Percentiles rank a stretch among this genome's conserved stretches.
Evolutionary conservation across 2,113 vertebrate species (phyloP).

Genomic region (Myiagra hebetior): DNA sequence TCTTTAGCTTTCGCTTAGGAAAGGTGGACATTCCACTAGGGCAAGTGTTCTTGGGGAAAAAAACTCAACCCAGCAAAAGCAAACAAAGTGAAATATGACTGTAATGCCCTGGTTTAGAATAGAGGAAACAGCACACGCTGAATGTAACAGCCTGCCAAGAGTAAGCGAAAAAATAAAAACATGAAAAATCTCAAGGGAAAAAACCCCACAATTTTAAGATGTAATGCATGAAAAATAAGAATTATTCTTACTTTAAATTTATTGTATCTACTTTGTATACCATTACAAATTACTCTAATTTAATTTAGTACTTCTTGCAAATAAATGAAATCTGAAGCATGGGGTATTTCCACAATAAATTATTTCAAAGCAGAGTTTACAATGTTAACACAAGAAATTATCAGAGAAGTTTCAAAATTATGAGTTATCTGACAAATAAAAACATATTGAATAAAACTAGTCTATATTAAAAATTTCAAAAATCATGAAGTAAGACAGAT

Average conservation of each 20-base stretch:
- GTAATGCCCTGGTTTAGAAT: background rate
- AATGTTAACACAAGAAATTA: background rate
- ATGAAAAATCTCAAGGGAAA: background rate
- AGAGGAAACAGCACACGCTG: background rate
- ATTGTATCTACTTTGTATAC: background rate
- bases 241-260: background rate
- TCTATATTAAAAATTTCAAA: background rate
- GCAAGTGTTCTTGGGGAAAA: background rate
- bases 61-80: background rate
- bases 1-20: background rate
- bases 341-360: background rate
- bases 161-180: background rate
- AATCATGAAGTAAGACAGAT: background rate
- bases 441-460: rapidly evolving
- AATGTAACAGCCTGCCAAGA: background rate
- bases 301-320: background rate
- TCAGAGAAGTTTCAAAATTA: background rate
- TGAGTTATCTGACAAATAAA: background rate
- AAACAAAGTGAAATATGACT: background rate
- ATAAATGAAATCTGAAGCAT: background rate
- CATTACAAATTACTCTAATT: background rate
- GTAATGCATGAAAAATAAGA: background rate
- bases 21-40: background rate
- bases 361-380: background rate
- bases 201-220: background rate